Conservation (phyloP, 2,113 vertebrate species). For the Chrysochloris asiatica region DNA sequence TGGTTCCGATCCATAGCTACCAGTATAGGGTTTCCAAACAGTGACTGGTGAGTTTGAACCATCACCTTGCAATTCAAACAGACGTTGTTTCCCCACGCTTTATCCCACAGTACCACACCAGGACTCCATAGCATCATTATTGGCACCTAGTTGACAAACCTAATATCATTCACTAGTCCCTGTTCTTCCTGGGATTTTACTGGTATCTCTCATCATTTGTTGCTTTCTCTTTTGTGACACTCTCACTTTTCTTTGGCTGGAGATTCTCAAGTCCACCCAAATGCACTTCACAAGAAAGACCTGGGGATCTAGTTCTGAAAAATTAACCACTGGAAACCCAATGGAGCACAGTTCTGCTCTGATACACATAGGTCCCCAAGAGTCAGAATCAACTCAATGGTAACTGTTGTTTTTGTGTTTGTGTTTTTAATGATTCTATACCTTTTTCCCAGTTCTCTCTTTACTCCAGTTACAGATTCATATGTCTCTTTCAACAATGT, state of each 20-base stretch:
- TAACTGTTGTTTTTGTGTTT: not conserved
- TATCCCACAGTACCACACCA: not conserved
- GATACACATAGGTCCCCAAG: not conserved
- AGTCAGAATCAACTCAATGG: not conserved
- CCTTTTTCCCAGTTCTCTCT: not conserved
- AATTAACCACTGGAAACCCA: not conserved
- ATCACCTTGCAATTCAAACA: too few species aligned
- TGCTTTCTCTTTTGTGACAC: fast-evolving
- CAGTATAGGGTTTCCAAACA: too few species aligned
- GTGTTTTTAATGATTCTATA: too few species aligned
- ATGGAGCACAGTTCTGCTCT: not conserved
- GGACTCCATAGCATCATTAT: not conserved
- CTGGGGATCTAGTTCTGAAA: not conserved
- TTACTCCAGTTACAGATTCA: not conserved
- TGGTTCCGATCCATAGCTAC: too few species aligned
- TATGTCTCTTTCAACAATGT: not conserved
- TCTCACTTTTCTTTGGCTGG: not conserved
- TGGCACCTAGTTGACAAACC: not conserved
- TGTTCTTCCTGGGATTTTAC: not conserved
- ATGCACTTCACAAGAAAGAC: not conserved
- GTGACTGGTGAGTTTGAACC: too few species aligned
- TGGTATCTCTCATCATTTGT: not conserved
- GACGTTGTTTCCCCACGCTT: too few species aligned
- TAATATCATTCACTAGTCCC: not conserved
- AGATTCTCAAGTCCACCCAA: not conserved